A percentile compares a stretch with the other conserved stretches of the same genome.
Conservation (phyloP, 2,797 vertebrate species). For the Psittacula derbiana region DNA sequence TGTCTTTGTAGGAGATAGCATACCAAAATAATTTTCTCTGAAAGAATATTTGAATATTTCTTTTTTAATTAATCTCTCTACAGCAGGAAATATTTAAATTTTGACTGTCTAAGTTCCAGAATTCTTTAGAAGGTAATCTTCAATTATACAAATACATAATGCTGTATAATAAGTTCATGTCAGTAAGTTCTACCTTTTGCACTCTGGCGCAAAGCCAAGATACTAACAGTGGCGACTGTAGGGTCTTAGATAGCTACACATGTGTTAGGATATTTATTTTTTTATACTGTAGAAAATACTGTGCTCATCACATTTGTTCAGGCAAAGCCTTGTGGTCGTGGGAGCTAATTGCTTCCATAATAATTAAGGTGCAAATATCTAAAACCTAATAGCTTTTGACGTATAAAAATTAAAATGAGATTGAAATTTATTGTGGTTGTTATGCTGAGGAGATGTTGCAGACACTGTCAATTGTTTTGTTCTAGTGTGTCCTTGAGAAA, state of each 20-base stretch:
- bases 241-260: not conserved
- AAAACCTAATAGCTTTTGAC: slow-evolving; percentile 44
- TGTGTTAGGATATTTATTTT: slow-evolving; percentile 8
- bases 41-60: not conserved
- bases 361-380: slow-evolving; percentile 26
- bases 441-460: slow-evolving; percentile 18
- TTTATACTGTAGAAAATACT: not conserved
- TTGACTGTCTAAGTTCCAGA: not conserved
- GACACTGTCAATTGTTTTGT: not conserved
- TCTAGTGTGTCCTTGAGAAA: slow-evolving; percentile 57
- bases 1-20: not conserved
- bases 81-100: not conserved
- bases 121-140: not conserved
- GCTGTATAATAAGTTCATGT: not conserved
- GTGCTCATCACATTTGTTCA: not conserved
- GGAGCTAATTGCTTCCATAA: not conserved
- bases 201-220: not conserved
- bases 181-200: not conserved
- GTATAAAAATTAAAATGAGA: slow-evolving; percentile 10
- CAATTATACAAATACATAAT: not conserved
- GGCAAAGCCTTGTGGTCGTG: not conserved
- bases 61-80: not conserved
- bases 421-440: slow-evolving; percentile 38
- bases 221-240: not conserved
- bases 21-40: not conserved